Conservation (phyloP, 2,113 vertebrate species). For the Acinonyx jubatus region DNA sequence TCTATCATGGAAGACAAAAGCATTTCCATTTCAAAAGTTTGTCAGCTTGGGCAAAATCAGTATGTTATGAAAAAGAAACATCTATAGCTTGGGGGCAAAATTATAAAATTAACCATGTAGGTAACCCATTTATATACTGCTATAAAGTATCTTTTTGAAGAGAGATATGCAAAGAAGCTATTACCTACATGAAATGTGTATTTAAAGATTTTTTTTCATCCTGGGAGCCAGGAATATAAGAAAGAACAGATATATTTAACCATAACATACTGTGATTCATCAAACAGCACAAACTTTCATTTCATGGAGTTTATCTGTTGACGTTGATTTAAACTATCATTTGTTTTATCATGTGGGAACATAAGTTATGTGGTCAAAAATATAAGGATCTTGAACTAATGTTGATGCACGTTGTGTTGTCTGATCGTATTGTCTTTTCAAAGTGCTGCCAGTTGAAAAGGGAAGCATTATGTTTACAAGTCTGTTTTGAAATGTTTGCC, state of each 20-base stretch:
- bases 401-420: constrained; percentile 79
- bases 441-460: constrained; percentile 86
- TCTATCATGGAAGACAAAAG: constrained; percentile 78
- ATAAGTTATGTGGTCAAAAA: constrained; percentile 81
- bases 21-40: constrained; percentile 84
- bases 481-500: constrained; percentile 84
- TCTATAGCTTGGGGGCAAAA: constrained; percentile 83
- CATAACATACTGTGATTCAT: constrained; percentile 86
- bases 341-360: constrained; percentile 84
- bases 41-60: constrained; percentile 81
- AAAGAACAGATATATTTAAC: constrained; percentile 85
- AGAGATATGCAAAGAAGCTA: constrained; percentile 86
- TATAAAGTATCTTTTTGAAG: constrained; percentile 88
- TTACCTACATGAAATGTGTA: constrained; percentile 87
- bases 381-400: constrained; percentile 79
- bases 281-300: constrained; percentile 85
- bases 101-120: constrained; percentile 84
- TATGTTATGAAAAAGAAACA: constrained; percentile 82
- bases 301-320: constrained; percentile 83
- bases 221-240: constrained; percentile 83
- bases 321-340: constrained; percentile 77
- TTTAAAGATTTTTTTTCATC: constrained; percentile 86
- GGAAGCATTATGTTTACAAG: constrained; percentile 88
- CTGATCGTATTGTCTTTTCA: constrained; percentile 77
- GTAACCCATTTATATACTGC: constrained; percentile 86